Evolutionary conservation across 1,140 invertebrate genomes (phyloP), one percentile per base, ranked within the genome.

Genomic region (Neuroterus valhalla): DNA sequence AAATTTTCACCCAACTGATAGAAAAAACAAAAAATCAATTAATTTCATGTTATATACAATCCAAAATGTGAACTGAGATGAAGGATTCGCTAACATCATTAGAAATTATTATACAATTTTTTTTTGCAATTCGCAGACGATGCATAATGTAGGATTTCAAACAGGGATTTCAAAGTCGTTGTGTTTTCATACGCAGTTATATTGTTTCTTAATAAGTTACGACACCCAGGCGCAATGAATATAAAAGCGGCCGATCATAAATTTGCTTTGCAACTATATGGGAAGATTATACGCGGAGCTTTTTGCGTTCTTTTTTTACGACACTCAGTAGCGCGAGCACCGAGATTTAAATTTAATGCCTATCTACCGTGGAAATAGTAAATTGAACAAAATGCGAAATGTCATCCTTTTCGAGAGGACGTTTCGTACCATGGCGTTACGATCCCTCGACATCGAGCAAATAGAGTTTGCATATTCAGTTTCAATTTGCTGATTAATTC

Each of bases 131-230:
- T 31, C 31, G 26, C 26, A 38, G 12, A 48, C n/a, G 15, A 3
- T 10, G 26, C 15, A 4, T 26, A 14, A 31, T 6, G 23, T n/a
- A 14, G 14, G 31, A 31, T 15, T 62, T 62, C 15, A 14, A 31
- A 4, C 8, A 14, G 2, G 15, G 15, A 62, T 62, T 62, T 62
- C 2, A 6, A 62, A 62, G 26, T 62, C 23, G n/a, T 38, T 62
- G 55, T 62, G 55, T 62, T 62, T 26, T 62, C 23, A 62, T 62
- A 62, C 31, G 4, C 26, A 31, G 23, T 62, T 62, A 26, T 26
- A 62, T n/a, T 62, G 55, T 62, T 62, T 62, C 55, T 62, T 26
- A 62, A 62, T 62, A 62, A 62, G 12, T 62, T 62, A 62, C 26
- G 31, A 62, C 55, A 26, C 55, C 55, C 55, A 31, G 55, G 31